Evolutionary conservation across 2,888 invertebrate genomes (phyloP).

Genomic region (Pyrgus malvae): DNA sequence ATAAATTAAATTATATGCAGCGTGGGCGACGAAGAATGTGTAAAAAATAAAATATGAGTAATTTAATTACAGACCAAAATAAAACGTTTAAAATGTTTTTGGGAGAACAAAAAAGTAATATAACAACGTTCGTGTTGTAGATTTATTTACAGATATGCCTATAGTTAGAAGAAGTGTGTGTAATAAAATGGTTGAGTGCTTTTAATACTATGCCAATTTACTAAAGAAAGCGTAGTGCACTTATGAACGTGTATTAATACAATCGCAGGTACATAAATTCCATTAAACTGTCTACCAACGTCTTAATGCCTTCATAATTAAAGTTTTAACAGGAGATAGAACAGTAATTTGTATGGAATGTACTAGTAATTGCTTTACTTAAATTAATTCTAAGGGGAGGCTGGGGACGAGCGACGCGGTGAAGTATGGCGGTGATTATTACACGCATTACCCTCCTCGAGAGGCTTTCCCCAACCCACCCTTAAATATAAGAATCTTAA

Average conservation of each 20-base stretch:
- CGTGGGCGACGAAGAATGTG: neutral
- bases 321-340: slow-evolving; percentile 30
- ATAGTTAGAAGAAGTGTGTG: too few species aligned
- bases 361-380: slow-evolving; percentile 61
- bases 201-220: too few species aligned
- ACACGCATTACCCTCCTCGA: slow-evolving; percentile 64
- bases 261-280: neutral
- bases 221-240: too few species aligned
- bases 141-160: too few species aligned
- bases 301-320: slow-evolving; percentile 37
- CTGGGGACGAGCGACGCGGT: slow-evolving; percentile 52
- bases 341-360: slow-evolving; percentile 50
- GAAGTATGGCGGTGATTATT: slow-evolving; percentile 71
- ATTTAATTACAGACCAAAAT: neutral
- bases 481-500: slow-evolving; percentile 32
- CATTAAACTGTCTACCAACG: slow-evolving; percentile 34
- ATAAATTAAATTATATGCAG: slow-evolving; percentile 1
- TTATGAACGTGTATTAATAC: too few species aligned
- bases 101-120: too few species aligned
- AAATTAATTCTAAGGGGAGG: slow-evolving; percentile 61
- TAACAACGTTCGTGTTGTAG: too few species aligned
- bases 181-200: too few species aligned
- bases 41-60: neutral
- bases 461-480: slow-evolving; percentile 44
- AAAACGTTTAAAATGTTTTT: too few species aligned